Conservation (phyloP, 2,888 invertebrate genomes). For the Junonia oenone region DNA sequence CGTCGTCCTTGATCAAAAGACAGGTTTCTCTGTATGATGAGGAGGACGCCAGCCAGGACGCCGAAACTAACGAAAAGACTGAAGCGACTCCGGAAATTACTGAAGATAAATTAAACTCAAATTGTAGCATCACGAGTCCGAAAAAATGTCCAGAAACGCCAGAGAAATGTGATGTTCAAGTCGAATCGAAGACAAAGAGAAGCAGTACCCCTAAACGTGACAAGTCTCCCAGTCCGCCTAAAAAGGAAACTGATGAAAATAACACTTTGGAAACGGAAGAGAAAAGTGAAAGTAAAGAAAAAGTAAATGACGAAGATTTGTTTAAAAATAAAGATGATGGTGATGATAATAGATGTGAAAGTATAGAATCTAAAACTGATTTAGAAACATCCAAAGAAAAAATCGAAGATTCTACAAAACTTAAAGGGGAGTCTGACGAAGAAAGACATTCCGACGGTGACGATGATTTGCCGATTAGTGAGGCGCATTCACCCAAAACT, state of each 20-base stretch:
- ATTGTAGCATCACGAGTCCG: background rate
- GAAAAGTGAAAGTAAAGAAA: background rate
- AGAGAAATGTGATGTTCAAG: background rate
- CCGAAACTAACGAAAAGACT: constrained; percentile 18
- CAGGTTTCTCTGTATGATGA: constrained; percentile 76
- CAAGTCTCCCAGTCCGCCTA: background rate
- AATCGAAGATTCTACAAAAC: background rate
- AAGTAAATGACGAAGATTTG: background rate
- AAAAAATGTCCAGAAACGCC: background rate
- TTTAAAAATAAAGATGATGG: background rate
- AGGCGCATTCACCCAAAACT: constrained; percentile 38
- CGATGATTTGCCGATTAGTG: constrained; percentile 22
- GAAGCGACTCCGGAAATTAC: constrained; percentile 11
- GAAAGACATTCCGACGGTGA: constrained; percentile 19
- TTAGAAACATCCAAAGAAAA: background rate
- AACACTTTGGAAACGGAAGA: background rate
- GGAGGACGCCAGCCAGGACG: constrained; percentile 26
- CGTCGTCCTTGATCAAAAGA: constrained; percentile 73
- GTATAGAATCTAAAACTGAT: background rate
- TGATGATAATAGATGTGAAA: constrained; percentile 1
- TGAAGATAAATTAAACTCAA: constrained; percentile 8
- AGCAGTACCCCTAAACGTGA: background rate
- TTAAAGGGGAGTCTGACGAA: constrained; percentile 18
- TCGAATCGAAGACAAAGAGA: too few species aligned
- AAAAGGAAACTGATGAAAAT: background rate